Base-by-base conservation (phyloP, 2,797 vertebrate genomes). In the Arnoldichthys spilopterus region DNA sequence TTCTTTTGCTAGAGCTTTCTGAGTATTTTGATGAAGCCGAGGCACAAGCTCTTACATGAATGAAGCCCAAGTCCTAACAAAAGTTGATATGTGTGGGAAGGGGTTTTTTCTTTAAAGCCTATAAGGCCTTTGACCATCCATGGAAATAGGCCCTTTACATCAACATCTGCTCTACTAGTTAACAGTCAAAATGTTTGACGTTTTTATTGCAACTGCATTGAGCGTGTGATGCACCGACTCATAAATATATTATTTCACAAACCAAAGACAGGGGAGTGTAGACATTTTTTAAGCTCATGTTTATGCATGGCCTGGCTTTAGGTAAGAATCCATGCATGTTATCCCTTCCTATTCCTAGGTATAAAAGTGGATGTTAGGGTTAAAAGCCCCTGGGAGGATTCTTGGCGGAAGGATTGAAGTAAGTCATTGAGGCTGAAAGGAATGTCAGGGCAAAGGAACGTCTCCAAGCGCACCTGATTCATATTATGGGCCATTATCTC, bases 401-500 rank as follows among this genome's bases (percentile, higher is more conserved):
- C 82, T 69, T 71, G 80, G 81, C 80, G 83, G 80, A 82, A 80
- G 84, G 77, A 78, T 79, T 72, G 83, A 84, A 76, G 80, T 76
- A 79, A 85, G 83, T 73, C 63, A 6, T 64, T 86, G 87, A 90
- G 88, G 84, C 86, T 81, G 80, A 83, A 84, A 85, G 86, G 79
- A 86, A 82, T 78, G 87, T 82, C n/a, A 76, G 82, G 83, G 76
- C 85, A 83, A 87, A 89, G 64, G 81, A 86, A 85, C 77, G 86
- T 89, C 84, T 82, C 86, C 79, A 77, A 69, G 82, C 85, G 89
- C 87, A 91, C 88, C 89, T 91, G 90, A 91, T 89, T 90, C 90
- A 89, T 87, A 92, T 92, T 93, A 92, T 85, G 89, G 75, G 32
- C 85, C 85, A 93, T 94, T 94, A 93, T 91, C 87, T 91, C 77